Base-by-base conservation (phyloP, 2,888 invertebrate genomes). In the Suillia variegata region DNA sequence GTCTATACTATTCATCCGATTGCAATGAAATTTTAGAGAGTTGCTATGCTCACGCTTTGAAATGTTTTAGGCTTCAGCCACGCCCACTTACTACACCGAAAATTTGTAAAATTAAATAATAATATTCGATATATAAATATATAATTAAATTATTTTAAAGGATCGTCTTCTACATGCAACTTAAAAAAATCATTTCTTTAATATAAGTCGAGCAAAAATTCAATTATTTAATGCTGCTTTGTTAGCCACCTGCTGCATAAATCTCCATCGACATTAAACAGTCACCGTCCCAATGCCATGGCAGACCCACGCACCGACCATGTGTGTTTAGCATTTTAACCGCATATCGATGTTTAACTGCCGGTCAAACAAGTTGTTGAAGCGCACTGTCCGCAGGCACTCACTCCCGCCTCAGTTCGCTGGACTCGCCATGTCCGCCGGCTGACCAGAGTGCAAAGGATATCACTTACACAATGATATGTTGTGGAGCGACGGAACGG, bases 291-390 rank as follows among this genome's bases (percentile, higher is more conserved):
- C 17, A 13, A 15, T 26, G 24, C 50, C 31, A 5, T 50, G 6
- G n/a, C 21, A 50, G 21, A 22, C 24, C 50, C 50, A 24, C 31
- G n/a, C 47, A 52, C 47, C 47, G 45, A 52, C 47, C 52, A 31
- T 47, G 45, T 38, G 17, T 26, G 26, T 49, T 56, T 54, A 56
- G 45, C 56, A 56, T 49, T 52, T 59, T 56, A 58, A 58, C 63
- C 61, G 51, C 59, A 59, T 55, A 53, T 58, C 61, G 62, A 54
- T 58, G 58, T 61, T 62, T 59, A 55, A 69, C 69, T 75, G 75
- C 70, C 71, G 73, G 74, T 74, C 70, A 69, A 64, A 68, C 62
- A 53, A 56, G 52, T 54, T 62, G 62, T 57, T 64, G 64, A 62
- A 60, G 59, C 56, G 55, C 55, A 17, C 58, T 62, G 58, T 62